These are phyloP conservation scores for Trachymyrmex cornetzi DNA, from an alignment of 1,140 invertebrate species.

Conservation along the genomic window DNA sequence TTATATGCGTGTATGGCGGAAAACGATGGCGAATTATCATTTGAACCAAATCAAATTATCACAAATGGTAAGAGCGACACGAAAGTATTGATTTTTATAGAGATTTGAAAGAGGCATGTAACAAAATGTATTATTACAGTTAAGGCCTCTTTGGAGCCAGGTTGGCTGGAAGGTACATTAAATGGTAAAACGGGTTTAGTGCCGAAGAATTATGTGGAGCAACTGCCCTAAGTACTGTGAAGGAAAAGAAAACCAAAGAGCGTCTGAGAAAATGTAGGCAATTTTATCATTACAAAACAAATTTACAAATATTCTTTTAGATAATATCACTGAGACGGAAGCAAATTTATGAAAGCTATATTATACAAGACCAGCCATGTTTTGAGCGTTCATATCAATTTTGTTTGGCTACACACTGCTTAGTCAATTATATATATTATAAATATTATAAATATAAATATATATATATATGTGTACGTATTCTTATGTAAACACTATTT, in stretches of 20 bases:
- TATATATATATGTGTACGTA: neutral
- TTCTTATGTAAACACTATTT: slow-evolving; percentile 68
- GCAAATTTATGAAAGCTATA: slow-evolving; percentile 43
- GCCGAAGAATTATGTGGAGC: slow-evolving; percentile 99
- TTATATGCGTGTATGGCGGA: slow-evolving; percentile 98
- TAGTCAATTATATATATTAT: slow-evolving; percentile 76
- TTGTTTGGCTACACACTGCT: slow-evolving; percentile 73
- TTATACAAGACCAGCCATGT: slow-evolving; percentile 37
- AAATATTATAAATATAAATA: neutral
- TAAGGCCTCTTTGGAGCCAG: slow-evolving; percentile 95
- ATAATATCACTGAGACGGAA: slow-evolving; percentile 28
- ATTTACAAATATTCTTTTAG: slow-evolving; percentile 36
- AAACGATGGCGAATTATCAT: slow-evolving; percentile 98
- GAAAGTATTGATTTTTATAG: neutral
- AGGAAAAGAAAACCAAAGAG: slow-evolving; percentile 76
- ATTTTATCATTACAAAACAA: slow-evolving; percentile 33
- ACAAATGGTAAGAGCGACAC: slow-evolving; percentile 93
- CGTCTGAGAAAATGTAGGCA: slow-evolving; percentile 63
- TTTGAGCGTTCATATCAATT: slow-evolving; percentile 57
- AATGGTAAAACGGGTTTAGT: slow-evolving; percentile 97
- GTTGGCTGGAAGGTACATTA: slow-evolving; percentile 98
- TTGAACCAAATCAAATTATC: slow-evolving; percentile 99
- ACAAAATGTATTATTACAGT: slow-evolving; percentile 88
- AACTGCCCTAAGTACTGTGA: slow-evolving; percentile 88
- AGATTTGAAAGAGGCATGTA: neutral